Evolutionary conservation across 2,888 invertebrate genomes (phyloP), one percentile per base, ranked within the genome.

Genomic region (Tinea pellionella): DNA sequence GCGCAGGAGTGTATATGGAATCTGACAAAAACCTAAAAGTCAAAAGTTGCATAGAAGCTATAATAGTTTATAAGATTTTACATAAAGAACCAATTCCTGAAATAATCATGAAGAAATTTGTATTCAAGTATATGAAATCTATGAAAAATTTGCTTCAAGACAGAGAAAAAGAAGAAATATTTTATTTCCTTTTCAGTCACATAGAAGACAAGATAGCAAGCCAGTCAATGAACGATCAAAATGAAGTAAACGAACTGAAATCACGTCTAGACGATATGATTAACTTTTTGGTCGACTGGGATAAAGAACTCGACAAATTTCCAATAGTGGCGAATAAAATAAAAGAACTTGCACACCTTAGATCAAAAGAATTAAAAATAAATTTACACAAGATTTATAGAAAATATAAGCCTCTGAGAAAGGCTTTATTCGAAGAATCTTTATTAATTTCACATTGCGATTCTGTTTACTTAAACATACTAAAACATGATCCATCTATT

Each of bases 401-500:
- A 59, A 67, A 68, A 59, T 75, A 83, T 19, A 83, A 78, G 62
- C 68, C 74, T 11, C 82, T 80, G 81, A 69, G 70, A 61, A 78
- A 66, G 62, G 61, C 63, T n/a, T 66, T 84, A 65, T 82, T 83
- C 64, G 71, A 78, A 61, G 75, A 79, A 37, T 83, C 82, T 1
- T 37, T 84, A 43, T 29, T 63, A 15, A 61, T 83, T 61, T 65
- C 64, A 47, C 76, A 74, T 3, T 67, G 66, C 19, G 73, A 76
- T 63, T 66, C 70, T 12, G 73, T 68, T 8, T 75, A 73, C 59
- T 57, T 83, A 13, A 82, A 83, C 63, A 75, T 74, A 11, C 63
- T 84, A 11, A 83, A 83, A 66, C 82, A 83, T 61, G 72, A 74
- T 7, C 75, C 80, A n/a, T 63, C 63, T 43, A 63, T 82, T 55